Conservation (phyloP, 2,113 vertebrate species). For the Bagarius yarrelli region DNA sequence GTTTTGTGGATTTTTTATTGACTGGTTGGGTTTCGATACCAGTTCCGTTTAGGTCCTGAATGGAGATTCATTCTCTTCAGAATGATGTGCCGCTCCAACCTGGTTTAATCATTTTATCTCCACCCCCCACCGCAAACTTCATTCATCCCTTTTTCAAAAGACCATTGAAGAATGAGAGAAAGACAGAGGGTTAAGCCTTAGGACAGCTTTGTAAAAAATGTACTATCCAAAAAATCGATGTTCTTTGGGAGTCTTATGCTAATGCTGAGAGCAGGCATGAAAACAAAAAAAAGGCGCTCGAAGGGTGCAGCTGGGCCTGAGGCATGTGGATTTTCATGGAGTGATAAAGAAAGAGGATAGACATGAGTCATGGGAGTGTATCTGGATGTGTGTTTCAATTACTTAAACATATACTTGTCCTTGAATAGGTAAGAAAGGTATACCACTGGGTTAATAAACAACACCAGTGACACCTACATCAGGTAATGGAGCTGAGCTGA, state of each 20-base stretch:
- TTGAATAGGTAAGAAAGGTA: not conserved
- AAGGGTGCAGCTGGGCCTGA: constrained; percentile 63
- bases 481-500: too few species aligned
- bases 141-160: constrained; percentile 43
- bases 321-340: constrained; percentile 60
- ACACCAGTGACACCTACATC: not conserved
- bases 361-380: not conserved
- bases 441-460: not conserved
- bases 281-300: constrained; percentile 65
- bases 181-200: constrained; percentile 5
- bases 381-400: not conserved
- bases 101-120: not conserved
- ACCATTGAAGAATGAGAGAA: constrained; percentile 33
- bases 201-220: constrained; percentile 56
- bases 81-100: not conserved
- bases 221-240: constrained; percentile 64
- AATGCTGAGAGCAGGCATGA: constrained; percentile 60
- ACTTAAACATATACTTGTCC: not conserved
- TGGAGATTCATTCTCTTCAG: not conserved
- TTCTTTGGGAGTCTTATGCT: constrained; percentile 59
- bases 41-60: not conserved
- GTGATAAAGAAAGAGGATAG: constrained; percentile 52
- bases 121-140: too few species aligned
- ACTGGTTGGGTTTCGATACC: too few species aligned
- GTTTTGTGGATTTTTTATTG: too few species aligned